Conservation (phyloP, 2,113 vertebrate species). For the Geothlypis trichas region DNA sequence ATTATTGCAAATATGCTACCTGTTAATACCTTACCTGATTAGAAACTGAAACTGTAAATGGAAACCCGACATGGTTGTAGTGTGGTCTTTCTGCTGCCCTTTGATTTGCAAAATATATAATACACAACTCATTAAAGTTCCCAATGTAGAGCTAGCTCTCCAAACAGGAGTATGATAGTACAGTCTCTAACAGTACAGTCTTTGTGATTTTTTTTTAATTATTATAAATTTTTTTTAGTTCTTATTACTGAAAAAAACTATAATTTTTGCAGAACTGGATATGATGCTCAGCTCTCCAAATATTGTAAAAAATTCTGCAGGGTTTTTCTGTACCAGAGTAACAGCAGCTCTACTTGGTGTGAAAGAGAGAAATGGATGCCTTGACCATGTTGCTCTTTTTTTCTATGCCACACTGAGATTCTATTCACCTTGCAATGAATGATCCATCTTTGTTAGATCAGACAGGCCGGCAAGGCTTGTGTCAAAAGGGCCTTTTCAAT, state of each 20-base stretch:
- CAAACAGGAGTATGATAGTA: neutral
- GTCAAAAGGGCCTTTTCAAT: constrained; percentile 69
- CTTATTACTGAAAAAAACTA: neutral
- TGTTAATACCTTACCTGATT: neutral
- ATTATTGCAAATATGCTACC: neutral
- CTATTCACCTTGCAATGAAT: constrained; percentile 63
- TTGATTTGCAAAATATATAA: neutral
- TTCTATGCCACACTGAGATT: constrained; percentile 9
- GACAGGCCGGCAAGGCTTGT: constrained; percentile 34
- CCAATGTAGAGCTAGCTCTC: neutral
- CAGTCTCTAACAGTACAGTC: neutral
- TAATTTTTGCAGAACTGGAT: neutral
- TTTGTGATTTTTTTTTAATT: neutral
- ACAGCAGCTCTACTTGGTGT: neutral
- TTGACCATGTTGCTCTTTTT: neutral
- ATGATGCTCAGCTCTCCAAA: neutral
- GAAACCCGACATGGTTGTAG: neutral
- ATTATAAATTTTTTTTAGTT: neutral
- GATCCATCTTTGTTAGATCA: constrained; percentile 69
- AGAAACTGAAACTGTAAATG: neutral
- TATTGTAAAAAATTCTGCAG: neutral
- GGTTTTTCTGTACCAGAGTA: neutral
- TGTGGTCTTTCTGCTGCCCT: neutral
- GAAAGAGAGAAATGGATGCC: neutral
- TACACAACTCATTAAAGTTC: neutral